These are phyloP conservation scores for Sepioteuthis lessoniana DNA, from an alignment of 2,888 invertebrate genomes.

Conservation along the genomic window DNA sequence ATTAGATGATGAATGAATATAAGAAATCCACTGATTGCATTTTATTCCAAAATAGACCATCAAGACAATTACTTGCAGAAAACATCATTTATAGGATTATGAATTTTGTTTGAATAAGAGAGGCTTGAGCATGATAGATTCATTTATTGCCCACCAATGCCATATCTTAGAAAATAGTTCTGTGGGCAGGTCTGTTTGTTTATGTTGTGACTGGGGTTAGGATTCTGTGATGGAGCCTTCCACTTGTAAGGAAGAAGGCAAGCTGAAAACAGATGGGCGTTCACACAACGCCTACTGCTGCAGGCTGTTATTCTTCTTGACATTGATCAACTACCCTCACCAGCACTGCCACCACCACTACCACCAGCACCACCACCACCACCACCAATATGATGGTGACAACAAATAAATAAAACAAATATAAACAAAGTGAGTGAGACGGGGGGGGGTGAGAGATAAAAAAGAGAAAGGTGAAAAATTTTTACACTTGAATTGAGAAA, in stretches of 20 bases:
- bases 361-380: background rate
- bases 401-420: slow-evolving; percentile 4
- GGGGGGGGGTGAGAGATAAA: background rate
- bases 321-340: background rate
- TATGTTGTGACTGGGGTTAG: slow-evolving; percentile 21
- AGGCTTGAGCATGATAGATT: background rate
- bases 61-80: background rate
- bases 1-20: background rate
- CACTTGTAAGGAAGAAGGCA: slow-evolving; percentile 10
- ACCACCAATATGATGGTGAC: background rate
- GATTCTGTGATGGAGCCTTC: background rate
- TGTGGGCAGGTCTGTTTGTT: slow-evolving; percentile 33
- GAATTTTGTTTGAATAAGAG: background rate
- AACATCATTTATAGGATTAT: background rate
- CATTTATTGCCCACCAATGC: slow-evolving; percentile 23
- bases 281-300: slow-evolving; percentile 23
- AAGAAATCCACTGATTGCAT: slow-evolving; percentile 33
- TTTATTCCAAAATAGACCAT: background rate
- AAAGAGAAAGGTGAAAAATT: background rate
- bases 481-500: slow-evolving; percentile 33
- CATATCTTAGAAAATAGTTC: background rate
- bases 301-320: slow-evolving; percentile 20
- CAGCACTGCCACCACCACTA: background rate
- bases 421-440: background rate
- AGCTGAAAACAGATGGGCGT: slow-evolving; percentile 23